These are phyloP conservation scores for Dallia pectoralis DNA, from an alignment of 2,797 vertebrate genomes.

Conservation along the genomic window DNA sequence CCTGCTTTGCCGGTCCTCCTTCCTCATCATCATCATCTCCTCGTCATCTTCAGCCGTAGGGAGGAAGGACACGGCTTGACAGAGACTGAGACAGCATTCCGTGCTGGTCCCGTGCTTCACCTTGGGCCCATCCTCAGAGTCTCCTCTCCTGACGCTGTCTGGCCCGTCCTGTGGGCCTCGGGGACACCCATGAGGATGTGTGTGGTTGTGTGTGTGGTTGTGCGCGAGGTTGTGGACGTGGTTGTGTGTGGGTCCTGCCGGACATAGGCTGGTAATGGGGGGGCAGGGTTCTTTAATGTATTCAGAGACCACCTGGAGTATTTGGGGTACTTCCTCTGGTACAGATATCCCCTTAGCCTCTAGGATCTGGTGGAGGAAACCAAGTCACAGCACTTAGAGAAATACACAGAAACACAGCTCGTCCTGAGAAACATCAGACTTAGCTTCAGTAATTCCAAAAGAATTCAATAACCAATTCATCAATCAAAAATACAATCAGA, in stretches of 20 bases:
- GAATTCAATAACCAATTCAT: no score
- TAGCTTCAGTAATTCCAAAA: no score
- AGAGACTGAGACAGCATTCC: slow-evolving; percentile 76
- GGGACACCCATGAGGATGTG: no score
- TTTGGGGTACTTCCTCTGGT: slow-evolving; percentile 68
- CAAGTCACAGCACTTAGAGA: neutral
- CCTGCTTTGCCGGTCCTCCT: slow-evolving; percentile 55
- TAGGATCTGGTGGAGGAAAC: slow-evolving; percentile 63
- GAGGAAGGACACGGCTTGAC: slow-evolving; percentile 76
- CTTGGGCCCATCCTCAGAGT: slow-evolving; percentile 41
- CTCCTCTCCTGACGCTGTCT: slow-evolving; percentile 43
- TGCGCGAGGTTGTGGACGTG: no score
- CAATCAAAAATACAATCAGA: no score
- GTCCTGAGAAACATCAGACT: no score
- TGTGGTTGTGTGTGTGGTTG: neutral
- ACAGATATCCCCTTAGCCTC: slow-evolving; percentile 68
- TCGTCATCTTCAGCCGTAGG: slow-evolving; percentile 73
- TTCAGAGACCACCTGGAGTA: slow-evolving; percentile 68
- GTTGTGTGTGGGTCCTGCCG: slow-evolving; percentile 26
- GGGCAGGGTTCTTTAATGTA: slow-evolving; percentile 65
- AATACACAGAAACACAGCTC: no score
- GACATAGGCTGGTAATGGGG: slow-evolving; percentile 63
- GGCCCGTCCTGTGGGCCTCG: slow-evolving; percentile 20
- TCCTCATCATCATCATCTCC: slow-evolving; percentile 74
- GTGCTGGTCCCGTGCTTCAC: slow-evolving; percentile 60